Evolutionary conservation across 2,113 vertebrate species (phyloP), one percentile per base, ranked within the genome.

Genomic region (Vulpes ferrilata): DNA sequence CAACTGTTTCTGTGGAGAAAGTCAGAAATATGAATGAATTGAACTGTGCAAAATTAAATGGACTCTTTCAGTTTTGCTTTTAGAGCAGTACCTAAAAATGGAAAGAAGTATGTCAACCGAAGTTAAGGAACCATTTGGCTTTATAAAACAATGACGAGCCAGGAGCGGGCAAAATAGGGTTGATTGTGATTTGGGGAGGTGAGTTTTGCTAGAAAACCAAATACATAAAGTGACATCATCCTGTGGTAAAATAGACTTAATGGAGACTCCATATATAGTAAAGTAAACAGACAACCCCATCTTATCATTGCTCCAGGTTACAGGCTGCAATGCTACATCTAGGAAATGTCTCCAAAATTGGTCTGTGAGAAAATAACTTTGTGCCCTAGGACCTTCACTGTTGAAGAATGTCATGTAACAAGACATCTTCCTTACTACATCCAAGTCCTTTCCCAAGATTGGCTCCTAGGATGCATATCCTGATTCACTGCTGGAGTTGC

Each of bases 351-450:
- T 74, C 67, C 86, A 64, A 65, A 95, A 80, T 27, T 76, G 35
- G 73, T 86, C 67, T 92, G 9, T 89, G 71, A 92, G 84, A 78
- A 92, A 95, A 92, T 4, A 15, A n/a, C 90, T 95, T 90, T 69
- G 51, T 25, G 89, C 59, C 62, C 12, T 13, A 85, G 59, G 48
- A 84, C n/a, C 43, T 93, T 55, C 67, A 83, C 76, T 38, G 17
- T 22, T 89, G 59, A 79, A 16, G 89, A 94, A 86, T 51, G 27
- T 53, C 81, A 83, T 88, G 55, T 91, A 65, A 95, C 57, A 67
- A 92, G 93, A 90, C 59, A 5, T 15, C 8, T 91, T 60, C 12
- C 64, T 90, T 51, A 23, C 30, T 88, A 25, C n/a, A 76, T 92
- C 76, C 60, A 88, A 69, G 96, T 67, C 64, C 38, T 69, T 85